Conservation (phyloP, 1,140 invertebrate species). For the Drosophila mauritiana region DNA sequence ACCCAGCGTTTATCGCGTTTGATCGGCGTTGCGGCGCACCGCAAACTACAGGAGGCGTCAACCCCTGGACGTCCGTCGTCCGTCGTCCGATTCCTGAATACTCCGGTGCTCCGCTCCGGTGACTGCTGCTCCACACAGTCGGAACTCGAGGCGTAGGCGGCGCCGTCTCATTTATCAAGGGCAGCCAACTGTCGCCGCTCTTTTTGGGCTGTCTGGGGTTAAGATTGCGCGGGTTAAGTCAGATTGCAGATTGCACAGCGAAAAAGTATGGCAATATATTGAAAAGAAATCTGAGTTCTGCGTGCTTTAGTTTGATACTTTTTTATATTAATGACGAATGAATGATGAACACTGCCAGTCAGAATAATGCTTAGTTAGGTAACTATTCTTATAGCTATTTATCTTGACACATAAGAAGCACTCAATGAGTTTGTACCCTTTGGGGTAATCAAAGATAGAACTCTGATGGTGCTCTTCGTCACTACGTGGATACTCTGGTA, state of each 20-base stretch:
- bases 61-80: slow-evolving; percentile 62
- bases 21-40: slow-evolving; percentile 76
- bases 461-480: too few species aligned
- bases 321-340: background rate
- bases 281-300: background rate
- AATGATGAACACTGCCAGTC: too few species aligned
- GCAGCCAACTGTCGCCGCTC: slow-evolving; percentile 42
- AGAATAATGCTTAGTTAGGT: too few species aligned
- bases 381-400: too few species aligned
- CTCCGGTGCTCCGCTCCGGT: too few species aligned
- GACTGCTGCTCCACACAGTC: background rate
- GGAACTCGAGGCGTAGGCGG: slow-evolving; percentile 62
- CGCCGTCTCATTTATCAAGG: slow-evolving; percentile 77
- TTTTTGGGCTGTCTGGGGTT: slow-evolving; percentile 16
- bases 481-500: too few species aligned
- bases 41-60: slow-evolving; percentile 61
- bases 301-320: background rate
- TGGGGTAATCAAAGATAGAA: too few species aligned
- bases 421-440: too few species aligned
- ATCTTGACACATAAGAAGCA: too few species aligned
- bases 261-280: background rate
- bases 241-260: slow-evolving; percentile 7
- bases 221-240: slow-evolving; percentile 12
- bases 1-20: slow-evolving; percentile 72
- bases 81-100: too few species aligned